Evolutionary conservation across 2,113 vertebrate species (phyloP).

Genomic region (Psilopogon haemacephalus): DNA sequence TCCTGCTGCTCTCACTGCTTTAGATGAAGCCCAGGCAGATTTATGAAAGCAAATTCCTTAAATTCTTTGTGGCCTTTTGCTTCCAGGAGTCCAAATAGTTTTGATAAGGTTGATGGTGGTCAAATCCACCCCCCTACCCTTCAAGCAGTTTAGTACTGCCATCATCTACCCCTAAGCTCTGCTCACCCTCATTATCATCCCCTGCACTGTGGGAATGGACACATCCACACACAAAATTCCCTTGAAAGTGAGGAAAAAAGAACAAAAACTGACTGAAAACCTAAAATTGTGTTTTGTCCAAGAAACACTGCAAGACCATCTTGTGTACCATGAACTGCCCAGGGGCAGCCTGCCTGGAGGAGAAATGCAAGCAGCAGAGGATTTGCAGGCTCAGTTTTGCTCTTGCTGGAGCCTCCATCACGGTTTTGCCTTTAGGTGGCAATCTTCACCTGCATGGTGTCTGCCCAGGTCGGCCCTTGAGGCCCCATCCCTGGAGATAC

Average conservation of each 20-base stretch:
- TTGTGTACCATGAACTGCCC: neutral
- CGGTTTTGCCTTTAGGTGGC: constrained; percentile 40
- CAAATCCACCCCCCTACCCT: neutral
- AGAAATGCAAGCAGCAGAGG: neutral
- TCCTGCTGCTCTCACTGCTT: no score
- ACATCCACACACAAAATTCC: neutral
- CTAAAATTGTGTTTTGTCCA: neutral
- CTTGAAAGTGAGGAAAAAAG: neutral
- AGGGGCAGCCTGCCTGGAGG: neutral
- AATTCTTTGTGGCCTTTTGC: neutral
- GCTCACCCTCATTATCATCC: neutral
- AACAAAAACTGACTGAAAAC: neutral
- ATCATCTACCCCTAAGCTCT: neutral
- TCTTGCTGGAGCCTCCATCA: neutral
- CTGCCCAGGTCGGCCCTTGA: neutral
- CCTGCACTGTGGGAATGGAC: neutral
- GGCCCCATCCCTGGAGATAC: no score
- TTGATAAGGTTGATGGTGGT: neutral
- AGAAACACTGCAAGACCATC: neutral
- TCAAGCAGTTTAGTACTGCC: neutral
- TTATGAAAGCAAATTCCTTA: neutral
- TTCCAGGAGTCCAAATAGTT: neutral
- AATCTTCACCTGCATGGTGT: neutral
- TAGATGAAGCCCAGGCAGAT: neutral
- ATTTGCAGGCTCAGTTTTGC: neutral